Conservation (phyloP, 2,888 invertebrate genomes). For the Drepanosiphum platanoidis region DNA sequence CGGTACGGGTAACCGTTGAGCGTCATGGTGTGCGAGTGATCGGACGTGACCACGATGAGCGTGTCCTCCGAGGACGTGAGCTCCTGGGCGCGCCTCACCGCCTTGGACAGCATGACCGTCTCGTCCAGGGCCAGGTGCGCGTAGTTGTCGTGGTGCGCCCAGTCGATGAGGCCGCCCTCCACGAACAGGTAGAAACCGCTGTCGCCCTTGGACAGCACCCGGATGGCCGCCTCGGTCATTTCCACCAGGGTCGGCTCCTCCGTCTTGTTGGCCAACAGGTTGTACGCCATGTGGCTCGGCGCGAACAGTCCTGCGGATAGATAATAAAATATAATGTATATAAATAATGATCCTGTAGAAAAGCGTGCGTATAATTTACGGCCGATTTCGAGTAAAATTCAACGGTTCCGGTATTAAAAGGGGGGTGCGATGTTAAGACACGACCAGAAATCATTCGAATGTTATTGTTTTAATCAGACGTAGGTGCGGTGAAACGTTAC, state of each 20-base stretch:
- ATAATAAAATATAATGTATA: too few relatives aligned
- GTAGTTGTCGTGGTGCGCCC: slow-evolving; percentile 64
- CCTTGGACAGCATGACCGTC: slow-evolving; percentile 78
- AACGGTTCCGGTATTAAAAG: too few relatives aligned
- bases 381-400: too few relatives aligned
- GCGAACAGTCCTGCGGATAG: slow-evolving; percentile 68
- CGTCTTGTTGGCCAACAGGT: slow-evolving; percentile 66
- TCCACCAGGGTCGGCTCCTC: slow-evolving; percentile 77
- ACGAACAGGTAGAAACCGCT: slow-evolving; percentile 84
- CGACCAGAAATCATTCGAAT: too few relatives aligned
- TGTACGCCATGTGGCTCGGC: slow-evolving; percentile 70
- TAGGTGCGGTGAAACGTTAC: too few relatives aligned
- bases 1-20: slow-evolving; percentile 79
- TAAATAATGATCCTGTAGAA: too few relatives aligned
- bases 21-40: slow-evolving; percentile 82
- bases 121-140: slow-evolving; percentile 75
- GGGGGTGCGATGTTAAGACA: too few relatives aligned
- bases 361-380: too few relatives aligned
- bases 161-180: slow-evolving; percentile 70
- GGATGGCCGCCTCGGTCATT: slow-evolving; percentile 79
- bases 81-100: slow-evolving; percentile 72
- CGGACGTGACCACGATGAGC: slow-evolving; percentile 80
- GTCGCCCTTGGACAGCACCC: slow-evolving; percentile 73
- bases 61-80: slow-evolving; percentile 77
- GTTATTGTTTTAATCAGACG: too few relatives aligned